These are phyloP conservation scores for Columba guinea DNA, from an alignment of 2,797 vertebrate genomes.

Conservation along the genomic window DNA sequence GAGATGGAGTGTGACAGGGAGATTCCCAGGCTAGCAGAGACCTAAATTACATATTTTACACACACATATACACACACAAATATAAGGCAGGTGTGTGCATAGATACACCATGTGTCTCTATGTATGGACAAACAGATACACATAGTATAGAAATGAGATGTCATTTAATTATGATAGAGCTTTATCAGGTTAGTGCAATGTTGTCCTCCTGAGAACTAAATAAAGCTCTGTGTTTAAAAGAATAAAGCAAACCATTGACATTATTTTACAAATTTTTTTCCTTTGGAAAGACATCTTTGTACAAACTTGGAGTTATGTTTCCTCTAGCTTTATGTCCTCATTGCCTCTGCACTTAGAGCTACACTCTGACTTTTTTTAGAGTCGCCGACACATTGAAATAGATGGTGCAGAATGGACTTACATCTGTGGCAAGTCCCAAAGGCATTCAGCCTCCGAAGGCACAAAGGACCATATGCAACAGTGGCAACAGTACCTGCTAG, in stretches of 20 bases:
- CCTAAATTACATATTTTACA: neutral
- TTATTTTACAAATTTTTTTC: neutral
- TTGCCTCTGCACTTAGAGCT: neutral
- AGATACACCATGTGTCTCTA: neutral
- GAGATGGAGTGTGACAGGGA: neutral
- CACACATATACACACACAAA: neutral
- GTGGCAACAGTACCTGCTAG: neutral
- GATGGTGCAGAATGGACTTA: conserved; percentile 19
- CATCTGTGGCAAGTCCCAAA: conserved; percentile 9
- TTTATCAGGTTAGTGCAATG: neutral
- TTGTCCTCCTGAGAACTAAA: neutral
- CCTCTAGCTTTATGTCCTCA: neutral
- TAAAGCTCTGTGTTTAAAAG: neutral
- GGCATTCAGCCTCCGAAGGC: neutral
- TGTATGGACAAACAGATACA: neutral
- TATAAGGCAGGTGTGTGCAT: neutral
- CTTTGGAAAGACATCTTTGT: neutral
- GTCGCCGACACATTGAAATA: neutral
- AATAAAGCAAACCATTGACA: neutral
- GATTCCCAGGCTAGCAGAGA: neutral
- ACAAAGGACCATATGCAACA: neutral
- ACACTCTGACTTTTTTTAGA: neutral
- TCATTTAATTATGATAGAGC: neutral
- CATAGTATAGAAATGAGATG: neutral
- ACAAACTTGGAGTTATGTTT: neutral